Conservation (phyloP, 1,140 invertebrate species). For the Drosophila obscura region DNA sequence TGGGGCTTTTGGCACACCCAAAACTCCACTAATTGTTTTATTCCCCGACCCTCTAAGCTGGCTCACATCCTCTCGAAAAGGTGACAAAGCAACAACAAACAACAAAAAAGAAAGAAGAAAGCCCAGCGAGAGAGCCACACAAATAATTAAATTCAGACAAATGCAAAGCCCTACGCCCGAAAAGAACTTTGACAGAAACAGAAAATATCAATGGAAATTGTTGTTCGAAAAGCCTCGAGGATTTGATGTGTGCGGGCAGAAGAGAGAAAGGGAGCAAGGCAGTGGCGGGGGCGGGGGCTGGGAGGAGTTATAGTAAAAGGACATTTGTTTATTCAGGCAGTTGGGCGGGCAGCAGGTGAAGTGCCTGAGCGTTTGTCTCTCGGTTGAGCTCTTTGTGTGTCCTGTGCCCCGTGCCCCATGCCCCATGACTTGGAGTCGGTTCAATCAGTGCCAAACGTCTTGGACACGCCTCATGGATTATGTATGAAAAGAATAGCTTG, state of each 20-base stretch:
- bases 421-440: not conserved
- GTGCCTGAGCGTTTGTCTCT: constrained; percentile 30
- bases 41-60: constrained; percentile 9
- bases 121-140: not conserved
- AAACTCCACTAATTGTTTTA: constrained; percentile 33
- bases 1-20: constrained; percentile 19
- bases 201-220: constrained; percentile 24
- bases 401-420: constrained; percentile 25
- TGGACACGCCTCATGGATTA: constrained; percentile 36
- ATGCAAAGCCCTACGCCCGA: constrained; percentile 36
- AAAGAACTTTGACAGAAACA: constrained; percentile 55
- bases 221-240: constrained; percentile 39
- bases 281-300: not conserved
- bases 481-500: constrained; percentile 28
- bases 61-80: constrained; percentile 8
- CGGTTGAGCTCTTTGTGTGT: constrained; percentile 72
- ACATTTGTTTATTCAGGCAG: constrained; percentile 6
- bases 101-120: not conserved
- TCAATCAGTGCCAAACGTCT: constrained; percentile 62
- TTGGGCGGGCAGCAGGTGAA: constrained; percentile 26
- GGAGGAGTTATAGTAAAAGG: not conserved
- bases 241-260: constrained; percentile 10
- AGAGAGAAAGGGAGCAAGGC: not conserved
- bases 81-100: constrained; percentile 21
- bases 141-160: constrained; percentile 72